Evolutionary conservation across 2,113 vertebrate genomes (phyloP).

Genomic region (Mirounga angustirostris): DNA sequence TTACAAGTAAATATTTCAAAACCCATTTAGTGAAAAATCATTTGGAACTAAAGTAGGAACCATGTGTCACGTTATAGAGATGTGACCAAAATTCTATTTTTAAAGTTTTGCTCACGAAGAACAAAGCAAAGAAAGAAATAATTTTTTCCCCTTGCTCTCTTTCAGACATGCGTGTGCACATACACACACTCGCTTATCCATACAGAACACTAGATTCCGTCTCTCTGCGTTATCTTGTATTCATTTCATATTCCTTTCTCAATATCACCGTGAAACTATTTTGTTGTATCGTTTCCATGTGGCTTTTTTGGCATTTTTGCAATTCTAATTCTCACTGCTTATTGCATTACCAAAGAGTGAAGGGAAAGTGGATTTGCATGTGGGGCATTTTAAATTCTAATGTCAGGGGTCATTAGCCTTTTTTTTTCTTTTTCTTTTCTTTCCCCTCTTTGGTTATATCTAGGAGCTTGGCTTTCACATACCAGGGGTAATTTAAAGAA

Average conservation of each 20-base stretch:
- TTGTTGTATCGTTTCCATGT: slow-evolving; percentile 83
- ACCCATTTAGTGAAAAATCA: slow-evolving; percentile 55
- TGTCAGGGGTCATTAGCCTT: slow-evolving; percentile 85
- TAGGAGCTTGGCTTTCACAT: slow-evolving; percentile 69
- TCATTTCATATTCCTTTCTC: slow-evolving; percentile 77
- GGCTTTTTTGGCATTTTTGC: slow-evolving; percentile 82
- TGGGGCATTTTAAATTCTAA: slow-evolving; percentile 84
- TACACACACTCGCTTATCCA: background rate
- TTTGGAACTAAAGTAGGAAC: slow-evolving; percentile 53
- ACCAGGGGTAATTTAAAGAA: slow-evolving; percentile 72
- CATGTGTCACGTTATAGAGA: slow-evolving; percentile 28
- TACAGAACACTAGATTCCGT: slow-evolving; percentile 12
- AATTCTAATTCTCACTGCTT: slow-evolving; percentile 86
- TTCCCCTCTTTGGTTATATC: slow-evolving; percentile 20
- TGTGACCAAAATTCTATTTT: slow-evolving; percentile 12
- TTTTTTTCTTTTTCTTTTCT: slow-evolving; percentile 70
- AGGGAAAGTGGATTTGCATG: slow-evolving; percentile 80
- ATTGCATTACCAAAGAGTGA: slow-evolving; percentile 80
- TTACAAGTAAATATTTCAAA: slow-evolving; percentile 62
- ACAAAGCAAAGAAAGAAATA: slow-evolving; percentile 43
- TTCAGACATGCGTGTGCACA: background rate
- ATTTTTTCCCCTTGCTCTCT: background rate
- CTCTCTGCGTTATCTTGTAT: slow-evolving; percentile 76
- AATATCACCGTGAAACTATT: slow-evolving; percentile 77
- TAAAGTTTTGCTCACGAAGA: slow-evolving; percentile 50